Conservation (phyloP, 2,797 vertebrate species). For the Kryptopterus vitreolus region DNA sequence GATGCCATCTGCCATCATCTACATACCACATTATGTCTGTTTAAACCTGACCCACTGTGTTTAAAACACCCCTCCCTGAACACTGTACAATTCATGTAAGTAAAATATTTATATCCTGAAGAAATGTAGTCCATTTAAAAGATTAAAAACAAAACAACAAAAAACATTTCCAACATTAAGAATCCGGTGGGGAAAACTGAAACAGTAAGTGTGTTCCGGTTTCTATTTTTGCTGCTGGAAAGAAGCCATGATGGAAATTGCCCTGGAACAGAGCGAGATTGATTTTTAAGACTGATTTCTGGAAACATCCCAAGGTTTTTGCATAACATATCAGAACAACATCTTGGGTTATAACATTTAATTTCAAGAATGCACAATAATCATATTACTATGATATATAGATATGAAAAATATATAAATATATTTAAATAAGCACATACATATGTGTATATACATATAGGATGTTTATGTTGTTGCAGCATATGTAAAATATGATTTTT, state of each 20-base stretch:
- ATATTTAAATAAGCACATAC: too few species aligned
- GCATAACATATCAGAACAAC: not conserved
- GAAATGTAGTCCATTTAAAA: not conserved
- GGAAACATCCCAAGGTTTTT: not conserved
- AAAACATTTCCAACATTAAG: conserved; percentile 12
- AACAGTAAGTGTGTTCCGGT: not conserved
- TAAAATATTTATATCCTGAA: not conserved
- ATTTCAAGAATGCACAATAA: not conserved
- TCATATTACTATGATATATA: not conserved
- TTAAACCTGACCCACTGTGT: not conserved
- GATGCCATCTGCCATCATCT: not conserved
- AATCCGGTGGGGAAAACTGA: not conserved
- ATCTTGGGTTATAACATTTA: too few species aligned
- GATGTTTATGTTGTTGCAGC: too few species aligned
- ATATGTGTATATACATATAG: too few species aligned
- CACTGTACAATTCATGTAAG: not conserved
- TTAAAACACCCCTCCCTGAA: not conserved
- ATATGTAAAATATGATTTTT: too few species aligned
- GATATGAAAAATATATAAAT: too few species aligned
- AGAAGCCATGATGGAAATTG: conserved; percentile 24
- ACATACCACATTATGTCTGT: not conserved
- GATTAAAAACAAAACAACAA: not conserved
- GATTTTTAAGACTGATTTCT: not conserved
- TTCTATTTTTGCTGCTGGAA: conserved; percentile 22
- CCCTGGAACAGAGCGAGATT: conserved; percentile 25